phyloP scores from a whole-genome alignment of 2,797 vertebrate species.

The Lithobates pipiens region DNA sequence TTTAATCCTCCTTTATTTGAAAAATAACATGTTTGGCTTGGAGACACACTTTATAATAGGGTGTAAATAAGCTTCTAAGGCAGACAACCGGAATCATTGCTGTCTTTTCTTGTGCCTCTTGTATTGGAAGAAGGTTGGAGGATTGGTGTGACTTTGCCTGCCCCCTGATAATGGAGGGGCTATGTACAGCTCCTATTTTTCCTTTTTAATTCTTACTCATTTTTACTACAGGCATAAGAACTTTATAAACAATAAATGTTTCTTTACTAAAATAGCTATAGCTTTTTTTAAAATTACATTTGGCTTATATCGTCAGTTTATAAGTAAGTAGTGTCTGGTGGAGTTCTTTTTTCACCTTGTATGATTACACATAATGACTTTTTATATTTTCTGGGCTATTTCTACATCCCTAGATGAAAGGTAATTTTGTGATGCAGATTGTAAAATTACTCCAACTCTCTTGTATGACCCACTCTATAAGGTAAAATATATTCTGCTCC shows the following conservation, averaged over 20 bases:
- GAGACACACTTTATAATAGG: no score
- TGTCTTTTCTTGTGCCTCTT: no score
- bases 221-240: neutral
- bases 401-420: neutral
- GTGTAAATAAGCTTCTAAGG: no score
- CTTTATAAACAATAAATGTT: neutral
- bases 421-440: neutral
- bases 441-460: neutral
- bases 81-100: no score
- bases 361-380: neutral
- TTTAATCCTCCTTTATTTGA: no score
- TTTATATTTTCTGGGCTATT: neutral
- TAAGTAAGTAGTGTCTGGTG: neutral
- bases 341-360: neutral
- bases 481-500: neutral
- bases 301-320: neutral
- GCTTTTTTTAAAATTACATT: neutral
- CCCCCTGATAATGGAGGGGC: no score
- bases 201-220: no score
- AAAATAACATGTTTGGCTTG: no score
- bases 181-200: neutral
- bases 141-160: no score
- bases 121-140: no score
- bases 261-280: neutral
- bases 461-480: neutral